Conservation (phyloP, 2,797 vertebrate species). For the Myotis daubentonii region DNA sequence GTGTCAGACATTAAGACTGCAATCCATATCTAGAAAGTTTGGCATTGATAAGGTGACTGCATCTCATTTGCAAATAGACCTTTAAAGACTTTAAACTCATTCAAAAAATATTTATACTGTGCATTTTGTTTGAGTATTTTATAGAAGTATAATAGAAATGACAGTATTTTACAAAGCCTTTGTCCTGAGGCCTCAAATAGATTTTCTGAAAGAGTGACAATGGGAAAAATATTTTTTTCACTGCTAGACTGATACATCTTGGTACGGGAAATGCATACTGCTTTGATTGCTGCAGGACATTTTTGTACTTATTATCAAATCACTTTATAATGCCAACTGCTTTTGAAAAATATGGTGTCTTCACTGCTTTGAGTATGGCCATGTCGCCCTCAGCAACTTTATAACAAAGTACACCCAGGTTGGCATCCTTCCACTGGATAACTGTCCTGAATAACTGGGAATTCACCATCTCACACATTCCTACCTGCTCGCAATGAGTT, state of each 20-base stretch:
- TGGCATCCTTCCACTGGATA: slow-evolving; percentile 73
- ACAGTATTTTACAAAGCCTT: slow-evolving; percentile 32
- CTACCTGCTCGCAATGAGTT: slow-evolving; percentile 65
- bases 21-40: neutral
- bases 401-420: slow-evolving; percentile 75
- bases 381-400: slow-evolving; percentile 80
- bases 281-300: slow-evolving; percentile 81
- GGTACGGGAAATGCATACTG: slow-evolving; percentile 71
- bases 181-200: slow-evolving; percentile 36
- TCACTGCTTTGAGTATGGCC: slow-evolving; percentile 72
- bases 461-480: slow-evolving; percentile 65
- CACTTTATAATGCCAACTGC: slow-evolving; percentile 81
- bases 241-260: slow-evolving; percentile 21
- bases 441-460: slow-evolving; percentile 60
- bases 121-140: slow-evolving; percentile 52
- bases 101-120: neutral
- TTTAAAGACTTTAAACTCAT: slow-evolving; percentile 58
- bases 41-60: slow-evolving; percentile 1
- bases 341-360: slow-evolving; percentile 83
- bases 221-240: slow-evolving; percentile 54
- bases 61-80: neutral
- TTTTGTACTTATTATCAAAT: slow-evolving; percentile 83
- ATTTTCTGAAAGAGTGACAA: slow-evolving; percentile 64
- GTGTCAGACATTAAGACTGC: neutral
- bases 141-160: slow-evolving; percentile 52